Conservation (phyloP, 2,113 vertebrate genomes). For the Ibidorhyncha struthersii region DNA sequence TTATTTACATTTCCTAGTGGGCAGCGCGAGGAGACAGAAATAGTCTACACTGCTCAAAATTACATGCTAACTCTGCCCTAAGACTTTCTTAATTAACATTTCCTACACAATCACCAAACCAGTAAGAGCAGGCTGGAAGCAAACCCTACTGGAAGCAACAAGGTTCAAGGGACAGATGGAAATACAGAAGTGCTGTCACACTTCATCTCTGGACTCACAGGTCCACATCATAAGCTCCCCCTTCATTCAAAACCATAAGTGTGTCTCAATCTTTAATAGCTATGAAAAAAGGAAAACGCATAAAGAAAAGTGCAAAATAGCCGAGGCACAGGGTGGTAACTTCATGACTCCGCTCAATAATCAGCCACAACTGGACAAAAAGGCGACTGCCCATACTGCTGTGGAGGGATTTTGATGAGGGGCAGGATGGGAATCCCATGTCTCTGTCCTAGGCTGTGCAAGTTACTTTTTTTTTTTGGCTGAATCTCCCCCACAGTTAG, state of each 20-base stretch:
- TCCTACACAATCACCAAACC: not conserved
- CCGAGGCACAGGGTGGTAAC: not conserved
- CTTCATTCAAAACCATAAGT: not conserved
- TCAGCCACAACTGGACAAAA: not conserved
- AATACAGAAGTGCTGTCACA: not conserved
- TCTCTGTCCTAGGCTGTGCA: not conserved
- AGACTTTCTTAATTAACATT: not conserved
- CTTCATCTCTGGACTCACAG: not conserved
- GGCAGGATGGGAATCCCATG: not conserved
- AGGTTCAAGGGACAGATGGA: not conserved
- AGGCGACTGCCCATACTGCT: not conserved
- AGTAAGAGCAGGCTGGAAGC: not conserved
- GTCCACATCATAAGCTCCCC: not conserved
- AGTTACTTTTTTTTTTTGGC: not conserved
- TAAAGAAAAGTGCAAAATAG: not conserved
- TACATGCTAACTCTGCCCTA: not conserved
- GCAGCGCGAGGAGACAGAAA: conserved; percentile 9
- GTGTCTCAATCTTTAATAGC: not conserved
- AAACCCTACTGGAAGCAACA: not conserved
- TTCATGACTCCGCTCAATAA: not conserved
- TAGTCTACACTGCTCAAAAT: not conserved
- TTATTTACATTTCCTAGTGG: not conserved
- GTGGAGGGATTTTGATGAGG: not conserved
- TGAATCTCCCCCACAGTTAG: not conserved
- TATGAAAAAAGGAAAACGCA: not conserved